phyloP scores from a whole-genome alignment of 2,888 invertebrate genomes.

The Aplocera efformata region DNA sequence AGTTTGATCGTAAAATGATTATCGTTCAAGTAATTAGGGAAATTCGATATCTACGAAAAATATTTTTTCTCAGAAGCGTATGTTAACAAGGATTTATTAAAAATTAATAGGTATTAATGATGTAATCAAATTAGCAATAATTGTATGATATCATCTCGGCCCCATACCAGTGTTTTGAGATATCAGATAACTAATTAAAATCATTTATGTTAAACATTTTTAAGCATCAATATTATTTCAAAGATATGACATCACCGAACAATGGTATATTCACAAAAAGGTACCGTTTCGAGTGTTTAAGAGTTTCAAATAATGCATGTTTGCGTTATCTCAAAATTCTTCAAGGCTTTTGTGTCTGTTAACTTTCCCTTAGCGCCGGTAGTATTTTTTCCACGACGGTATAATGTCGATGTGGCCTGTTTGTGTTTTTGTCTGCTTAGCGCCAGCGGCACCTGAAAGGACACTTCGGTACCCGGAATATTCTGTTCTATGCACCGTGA shows the following conservation, averaged over 20 bases:
- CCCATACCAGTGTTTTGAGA: conserved; percentile 10
- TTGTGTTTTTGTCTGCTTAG: conserved; percentile 60
- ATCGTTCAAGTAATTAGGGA: conserved; percentile 10
- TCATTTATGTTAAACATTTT: conserved; percentile 10
- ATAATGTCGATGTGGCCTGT: conserved; percentile 52
- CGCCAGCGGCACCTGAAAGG: conserved; percentile 57
- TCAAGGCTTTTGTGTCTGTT: conserved; percentile 53
- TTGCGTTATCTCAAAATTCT: conserved; percentile 52
- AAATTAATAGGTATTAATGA: conserved; percentile 24
- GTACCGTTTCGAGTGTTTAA: conserved; percentile 42
- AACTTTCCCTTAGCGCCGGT: conserved; percentile 60
- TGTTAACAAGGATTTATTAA: conserved; percentile 14
- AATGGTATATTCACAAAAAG: conserved; percentile 39
- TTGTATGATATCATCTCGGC: conserved; percentile 28
- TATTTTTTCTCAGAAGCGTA: conserved; percentile 12
- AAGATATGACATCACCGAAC: conserved; percentile 23
- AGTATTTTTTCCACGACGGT: conserved; percentile 50
- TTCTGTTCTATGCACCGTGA: conserved; percentile 2
- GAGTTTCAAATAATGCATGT: conserved; percentile 45
- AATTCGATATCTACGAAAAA: conserved; percentile 13
- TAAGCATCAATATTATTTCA: conserved; percentile 8
- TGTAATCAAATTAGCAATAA: conserved; percentile 27
- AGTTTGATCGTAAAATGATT: not conserved
- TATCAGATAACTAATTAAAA: conserved; percentile 23
- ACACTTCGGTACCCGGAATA: conserved; percentile 49